Evolutionary conservation across 2,113 vertebrate species (phyloP).

Genomic region (Platysteira castanea): DNA sequence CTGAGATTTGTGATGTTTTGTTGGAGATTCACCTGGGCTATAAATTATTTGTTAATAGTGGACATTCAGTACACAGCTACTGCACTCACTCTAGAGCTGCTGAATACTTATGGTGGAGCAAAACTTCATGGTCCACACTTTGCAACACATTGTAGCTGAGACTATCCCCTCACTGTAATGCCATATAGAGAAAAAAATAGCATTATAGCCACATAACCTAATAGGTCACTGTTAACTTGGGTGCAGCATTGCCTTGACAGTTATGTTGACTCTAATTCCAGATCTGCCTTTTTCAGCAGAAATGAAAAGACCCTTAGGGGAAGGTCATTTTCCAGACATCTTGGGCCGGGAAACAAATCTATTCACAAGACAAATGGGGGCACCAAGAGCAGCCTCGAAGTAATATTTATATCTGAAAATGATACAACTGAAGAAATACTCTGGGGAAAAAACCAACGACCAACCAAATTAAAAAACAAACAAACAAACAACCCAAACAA

Average conservation of each 20-base stretch:
- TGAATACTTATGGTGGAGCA: not conserved
- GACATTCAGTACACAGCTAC: not conserved
- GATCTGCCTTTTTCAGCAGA: not conserved
- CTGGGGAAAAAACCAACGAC: accelerated
- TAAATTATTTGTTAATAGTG: not conserved
- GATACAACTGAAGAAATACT: not conserved
- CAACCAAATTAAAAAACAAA: not conserved
- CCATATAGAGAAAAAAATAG: not conserved
- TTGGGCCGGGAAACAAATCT: not conserved
- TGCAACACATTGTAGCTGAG: not conserved
- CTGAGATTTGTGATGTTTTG: not conserved
- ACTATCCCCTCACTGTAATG: not conserved
- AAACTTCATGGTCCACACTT: not conserved
- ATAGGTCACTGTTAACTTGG: not conserved
- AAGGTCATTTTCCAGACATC: conserved; percentile 4
- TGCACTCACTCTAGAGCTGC: not conserved
- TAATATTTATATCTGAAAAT: not conserved
- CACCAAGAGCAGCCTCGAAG: not conserved
- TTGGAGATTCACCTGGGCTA: not conserved
- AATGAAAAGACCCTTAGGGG: not conserved
- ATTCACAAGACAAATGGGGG: not conserved
- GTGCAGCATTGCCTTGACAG: not conserved
- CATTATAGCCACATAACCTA: not conserved
- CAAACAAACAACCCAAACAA: not conserved
- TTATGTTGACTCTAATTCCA: not conserved